Percentiles rank a stretch among this genome's conserved stretches.
Evolutionary conservation across 37 sponge, comb jelly and placozoan species (phyloP).

Genomic region (Ianthella basta): DNA sequence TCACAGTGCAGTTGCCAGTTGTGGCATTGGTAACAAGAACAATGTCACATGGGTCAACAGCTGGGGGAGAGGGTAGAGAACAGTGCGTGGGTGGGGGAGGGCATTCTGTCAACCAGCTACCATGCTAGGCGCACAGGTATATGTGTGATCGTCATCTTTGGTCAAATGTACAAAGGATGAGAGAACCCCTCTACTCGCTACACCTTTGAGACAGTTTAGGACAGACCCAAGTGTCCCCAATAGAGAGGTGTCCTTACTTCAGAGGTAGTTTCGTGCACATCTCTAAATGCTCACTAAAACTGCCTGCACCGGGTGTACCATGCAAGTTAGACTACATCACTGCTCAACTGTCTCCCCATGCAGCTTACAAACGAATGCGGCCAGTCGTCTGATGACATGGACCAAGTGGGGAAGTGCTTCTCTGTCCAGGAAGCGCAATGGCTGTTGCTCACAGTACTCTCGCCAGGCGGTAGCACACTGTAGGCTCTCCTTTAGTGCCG

Average conservation of each 20-base stretch:
- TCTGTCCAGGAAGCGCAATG: conserved; percentile 78
- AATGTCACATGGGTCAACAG: conserved; percentile 59
- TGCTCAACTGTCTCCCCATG: too few species aligned
- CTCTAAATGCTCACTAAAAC: background rate
- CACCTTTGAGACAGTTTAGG: too few species aligned
- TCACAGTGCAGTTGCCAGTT: conserved; percentile 58
- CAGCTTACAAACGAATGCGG: conserved; percentile 68
- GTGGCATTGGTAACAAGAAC: conserved; percentile 87
- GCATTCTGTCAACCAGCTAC: too few species aligned
- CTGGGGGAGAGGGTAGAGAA: conserved; percentile 24
- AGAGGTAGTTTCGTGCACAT: too few species aligned
- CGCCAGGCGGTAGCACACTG: conserved; percentile 61
- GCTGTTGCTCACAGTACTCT: conserved; percentile 76
- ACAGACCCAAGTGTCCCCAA: too few species aligned
- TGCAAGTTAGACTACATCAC: background rate
- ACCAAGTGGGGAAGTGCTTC: conserved; percentile 76
- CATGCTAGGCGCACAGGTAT: too few species aligned
- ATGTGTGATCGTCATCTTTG: too few species aligned
- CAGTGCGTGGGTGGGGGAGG: background rate
- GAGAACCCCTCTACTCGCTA: too few species aligned
- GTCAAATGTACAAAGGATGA: too few species aligned
- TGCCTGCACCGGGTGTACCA: background rate
- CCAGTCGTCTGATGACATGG: conserved; percentile 52
- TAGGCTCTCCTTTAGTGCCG: conserved; percentile 61
- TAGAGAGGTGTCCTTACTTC: too few species aligned